These are phyloP conservation scores for Pemphigus obesinymphae DNA, from an alignment of 1,140 invertebrate genomes.

Conservation along the genomic window DNA sequence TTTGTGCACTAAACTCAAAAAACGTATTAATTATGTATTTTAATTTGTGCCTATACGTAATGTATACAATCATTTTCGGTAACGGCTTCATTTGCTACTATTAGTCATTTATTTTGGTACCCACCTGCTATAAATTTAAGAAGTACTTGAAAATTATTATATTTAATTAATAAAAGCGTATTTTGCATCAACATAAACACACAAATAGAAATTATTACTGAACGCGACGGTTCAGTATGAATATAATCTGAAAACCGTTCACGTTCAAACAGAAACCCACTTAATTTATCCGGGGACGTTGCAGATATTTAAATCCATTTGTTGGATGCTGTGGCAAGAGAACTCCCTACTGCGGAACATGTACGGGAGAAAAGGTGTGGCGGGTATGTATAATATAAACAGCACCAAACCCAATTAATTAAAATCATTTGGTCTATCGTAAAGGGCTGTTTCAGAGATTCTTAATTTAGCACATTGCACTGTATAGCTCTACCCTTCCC, in stretches of 20 bases:
- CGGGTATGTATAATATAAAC: constrained; percentile 23
- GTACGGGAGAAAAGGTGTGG: not conserved
- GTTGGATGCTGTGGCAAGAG: not conserved
- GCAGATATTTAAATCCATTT: constrained; percentile 1
- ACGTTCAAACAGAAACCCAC: not conserved
- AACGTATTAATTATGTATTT: no score
- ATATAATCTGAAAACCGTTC: not conserved
- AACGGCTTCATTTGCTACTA: no score
- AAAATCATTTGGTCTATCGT: constrained; percentile 24
- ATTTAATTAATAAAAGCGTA: not conserved
- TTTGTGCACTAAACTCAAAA: no score
- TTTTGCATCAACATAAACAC: not conserved
- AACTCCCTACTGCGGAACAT: not conserved
- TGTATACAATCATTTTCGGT: no score
- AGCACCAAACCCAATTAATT: constrained; percentile 33
- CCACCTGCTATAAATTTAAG: no score
- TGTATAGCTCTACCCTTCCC: not conserved
- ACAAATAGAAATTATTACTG: no score
- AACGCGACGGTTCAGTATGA: no score
- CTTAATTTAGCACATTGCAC: not conserved
- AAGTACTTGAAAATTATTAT: no score
- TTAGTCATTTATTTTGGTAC: no score
- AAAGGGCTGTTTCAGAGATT: constrained; percentile 12
- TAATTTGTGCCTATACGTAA: no score
- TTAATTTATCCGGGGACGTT: not conserved